Evolutionary conservation across 1,140 invertebrate species (phyloP), one percentile per base, ranked within the genome.

Genomic region (Zaprionus capensis): DNA sequence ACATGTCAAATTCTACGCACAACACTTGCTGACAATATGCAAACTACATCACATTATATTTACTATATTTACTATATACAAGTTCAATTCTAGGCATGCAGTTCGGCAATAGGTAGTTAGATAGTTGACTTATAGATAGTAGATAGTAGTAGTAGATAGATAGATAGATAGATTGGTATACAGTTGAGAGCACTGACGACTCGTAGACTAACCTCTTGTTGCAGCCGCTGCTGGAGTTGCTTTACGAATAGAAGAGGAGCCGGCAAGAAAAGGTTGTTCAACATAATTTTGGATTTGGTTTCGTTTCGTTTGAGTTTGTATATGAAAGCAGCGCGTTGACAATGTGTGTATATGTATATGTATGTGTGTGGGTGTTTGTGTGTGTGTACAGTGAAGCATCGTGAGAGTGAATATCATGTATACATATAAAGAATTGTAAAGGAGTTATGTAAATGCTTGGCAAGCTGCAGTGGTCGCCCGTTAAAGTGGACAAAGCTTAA

Each of bases 171-270:
- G 55, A 15, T 58, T 24, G 15, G 34, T 64, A 71, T 26, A 70
- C 59, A 71, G 59, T 75, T 58, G 44, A 75, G 67, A 75, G 72
- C 66, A 17, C 17, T 70, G 20, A 51, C 72, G 82, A 73, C 76
- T 44, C 82, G 71, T 84, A 67, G 56, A 87, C 84, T 87, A 87
- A 87, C 84, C 84, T 87, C 84, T 87, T 87, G 84, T 87, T 87
- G 84, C 84, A 87, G 84, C 84, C 81, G 84, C 69, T 87, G 84
- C 72, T 87, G 84, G 69, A 87, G 84, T 84, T 88, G 84, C 84
- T 87, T 88, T 87, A 88, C 84, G 82, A 78, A 76, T 86, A 81
- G 83, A 78, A 79, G 84, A 88, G 88, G 84, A 81, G 81, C 84
- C 84, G 81, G 85, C 84, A 88, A 88, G 84, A 88, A 88, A 88